Percentiles rank a stretch among this genome's conserved stretches.
These are phyloP conservation scores for Climacteris rufus DNA, from an alignment of 2,113 vertebrate genomes.

Conservation along the genomic window DNA sequence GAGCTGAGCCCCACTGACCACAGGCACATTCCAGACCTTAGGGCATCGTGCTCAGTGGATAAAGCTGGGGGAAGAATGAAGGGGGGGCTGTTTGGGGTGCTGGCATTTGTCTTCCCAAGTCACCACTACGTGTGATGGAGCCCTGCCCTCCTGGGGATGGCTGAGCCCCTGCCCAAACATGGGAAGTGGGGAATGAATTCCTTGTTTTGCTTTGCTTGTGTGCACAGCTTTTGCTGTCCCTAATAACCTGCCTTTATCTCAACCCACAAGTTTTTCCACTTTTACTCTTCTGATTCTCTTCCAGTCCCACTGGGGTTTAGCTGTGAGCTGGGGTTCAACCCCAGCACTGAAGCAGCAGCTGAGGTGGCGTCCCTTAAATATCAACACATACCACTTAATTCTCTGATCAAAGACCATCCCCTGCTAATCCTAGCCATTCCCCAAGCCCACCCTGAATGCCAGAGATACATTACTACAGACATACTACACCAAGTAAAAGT, in stretches of 20 bases:
- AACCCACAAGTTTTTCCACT: neutral
- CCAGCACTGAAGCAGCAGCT: neutral
- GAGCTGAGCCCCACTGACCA: neutral
- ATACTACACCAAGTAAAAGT: neutral
- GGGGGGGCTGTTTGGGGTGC: neutral
- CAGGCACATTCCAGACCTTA: neutral
- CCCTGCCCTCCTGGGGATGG: neutral
- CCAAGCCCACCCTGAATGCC: neutral
- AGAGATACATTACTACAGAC: neutral
- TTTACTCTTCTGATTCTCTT: no score
- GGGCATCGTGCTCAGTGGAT: neutral
- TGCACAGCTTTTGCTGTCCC: neutral
- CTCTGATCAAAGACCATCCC: neutral
- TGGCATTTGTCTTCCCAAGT: neutral
- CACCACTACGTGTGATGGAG: neutral
- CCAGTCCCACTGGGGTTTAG: no score
- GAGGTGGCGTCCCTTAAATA: neutral
- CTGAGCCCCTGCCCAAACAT: neutral
- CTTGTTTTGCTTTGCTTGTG: neutral
- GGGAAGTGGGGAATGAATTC: neutral
- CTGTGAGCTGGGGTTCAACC: no score
- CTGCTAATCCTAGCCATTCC: neutral
- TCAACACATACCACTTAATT: accelerated
- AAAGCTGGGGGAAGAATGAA: neutral
- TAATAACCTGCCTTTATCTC: neutral